Evolutionary conservation across 2,797 vertebrate species (phyloP).

Genomic region (Syncerus caffer): DNA sequence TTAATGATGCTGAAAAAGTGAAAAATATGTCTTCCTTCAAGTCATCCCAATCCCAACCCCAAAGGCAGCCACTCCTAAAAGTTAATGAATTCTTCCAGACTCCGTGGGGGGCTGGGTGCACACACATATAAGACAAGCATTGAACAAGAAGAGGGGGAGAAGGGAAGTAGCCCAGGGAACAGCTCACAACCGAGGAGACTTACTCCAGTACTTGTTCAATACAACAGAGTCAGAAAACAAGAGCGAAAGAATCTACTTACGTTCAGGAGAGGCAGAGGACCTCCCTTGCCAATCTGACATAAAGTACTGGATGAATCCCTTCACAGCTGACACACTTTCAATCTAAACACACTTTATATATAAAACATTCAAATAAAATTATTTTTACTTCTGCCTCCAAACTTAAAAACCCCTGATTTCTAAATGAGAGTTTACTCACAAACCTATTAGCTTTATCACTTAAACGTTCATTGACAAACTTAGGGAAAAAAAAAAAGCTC

Average conservation of each 20-base stretch:
- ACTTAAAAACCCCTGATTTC: not conserved
- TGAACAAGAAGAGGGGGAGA: not conserved
- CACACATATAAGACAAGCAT: not conserved
- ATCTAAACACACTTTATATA: not conserved
- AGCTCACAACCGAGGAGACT: not conserved
- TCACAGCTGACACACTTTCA: not conserved
- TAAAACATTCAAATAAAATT: not conserved
- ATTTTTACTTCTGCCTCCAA: not conserved
- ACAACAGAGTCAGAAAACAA: not conserved
- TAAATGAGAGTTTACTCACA: slow-evolving; percentile 21
- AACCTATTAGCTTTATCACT: not conserved
- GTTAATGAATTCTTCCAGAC: not conserved
- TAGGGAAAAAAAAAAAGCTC: not conserved
- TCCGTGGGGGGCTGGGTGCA: not conserved
- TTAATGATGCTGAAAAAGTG: not conserved
- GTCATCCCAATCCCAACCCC: not conserved
- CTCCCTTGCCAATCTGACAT: not conserved
- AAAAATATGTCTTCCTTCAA: not conserved
- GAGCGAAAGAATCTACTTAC: not conserved
- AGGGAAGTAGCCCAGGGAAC: rapidly evolving
- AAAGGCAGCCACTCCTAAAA: not conserved
- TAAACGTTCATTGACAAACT: not conserved
- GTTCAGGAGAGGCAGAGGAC: not conserved
- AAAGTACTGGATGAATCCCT: not conserved
- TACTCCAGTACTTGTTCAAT: not conserved